Base-by-base conservation (phyloP, 2,797 vertebrate genomes). In the Fratercula arctica region DNA sequence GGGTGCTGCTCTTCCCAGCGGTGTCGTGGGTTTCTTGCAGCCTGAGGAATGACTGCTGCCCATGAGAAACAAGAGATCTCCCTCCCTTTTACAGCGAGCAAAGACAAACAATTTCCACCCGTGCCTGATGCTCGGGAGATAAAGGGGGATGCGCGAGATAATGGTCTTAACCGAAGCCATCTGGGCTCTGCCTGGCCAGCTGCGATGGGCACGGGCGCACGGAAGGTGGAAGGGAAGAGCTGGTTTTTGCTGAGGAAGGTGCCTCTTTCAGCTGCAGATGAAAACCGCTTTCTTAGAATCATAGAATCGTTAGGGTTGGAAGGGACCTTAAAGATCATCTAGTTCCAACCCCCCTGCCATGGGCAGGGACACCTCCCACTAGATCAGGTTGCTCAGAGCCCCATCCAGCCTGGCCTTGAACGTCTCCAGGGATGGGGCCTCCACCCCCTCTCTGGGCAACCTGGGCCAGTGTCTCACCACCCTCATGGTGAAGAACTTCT, bases 151-250 rank as follows among this genome's bases (percentile, higher is more conserved):
- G 54, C 3, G 5, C 46, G 35, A 66, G 74, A 51, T 76, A 2
- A 2, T 1, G 8, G n/a, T 12, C 37, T 29, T 43, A 77, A 69
- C 51, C 35, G 3, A 57, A 78, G 72, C 85, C 72, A 17, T 20
- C 33, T 43, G 80, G 74, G 51, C 67, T 45, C 19, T 67, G 78
- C 75, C 50, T 0, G 0, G 29, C 33, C 3, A 1, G 53, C 64
- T 46, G 23, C 5, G 5, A 15, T 51, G 64, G 77, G 39, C 60
- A 84, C 26, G 4, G 16, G 28, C 6, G 2, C 26, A 8, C 0
- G 0, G 59, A 24, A 46, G 24, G n/a, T 43, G 64, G 50, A 41
- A 54, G 57, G 66, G 70, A 67, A 51, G 64, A 60, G 41, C 29
- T 31, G 70, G 16, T 2, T 45, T 45, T 37, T 53, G 73, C 28